Conservation (phyloP, 2,888 invertebrate species). For the Mayetiola destructor region DNA sequence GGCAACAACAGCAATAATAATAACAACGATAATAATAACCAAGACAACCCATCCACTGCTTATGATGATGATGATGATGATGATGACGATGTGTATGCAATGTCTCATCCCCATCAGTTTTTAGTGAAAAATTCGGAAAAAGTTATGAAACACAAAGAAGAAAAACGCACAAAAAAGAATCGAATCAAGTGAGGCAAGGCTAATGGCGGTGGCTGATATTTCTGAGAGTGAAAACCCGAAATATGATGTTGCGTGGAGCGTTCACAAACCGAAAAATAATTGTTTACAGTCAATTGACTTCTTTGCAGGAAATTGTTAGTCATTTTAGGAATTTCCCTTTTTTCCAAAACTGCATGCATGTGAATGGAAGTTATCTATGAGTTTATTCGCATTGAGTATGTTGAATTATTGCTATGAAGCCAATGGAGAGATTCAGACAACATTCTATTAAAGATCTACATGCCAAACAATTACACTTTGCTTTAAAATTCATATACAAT, state of each 20-base stretch:
- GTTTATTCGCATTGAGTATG: no score
- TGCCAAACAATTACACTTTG: no score
- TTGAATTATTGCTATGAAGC: no score
- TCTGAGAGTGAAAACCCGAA: not conserved
- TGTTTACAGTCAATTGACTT: slow-evolving; percentile 15
- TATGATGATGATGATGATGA: not conserved
- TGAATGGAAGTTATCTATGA: no score
- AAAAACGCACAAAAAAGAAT: not conserved
- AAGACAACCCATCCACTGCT: not conserved
- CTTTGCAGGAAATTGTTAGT: slow-evolving; percentile 14
- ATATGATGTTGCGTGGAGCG: no score
- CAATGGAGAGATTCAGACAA: no score
- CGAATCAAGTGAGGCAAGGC: not conserved
- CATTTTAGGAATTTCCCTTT: slow-evolving; percentile 9
- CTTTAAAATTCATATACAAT: no score
- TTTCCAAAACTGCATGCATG: not conserved
- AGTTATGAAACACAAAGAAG: not conserved
- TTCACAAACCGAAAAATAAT: slow-evolving; percentile 10
- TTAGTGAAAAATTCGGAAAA: not conserved
- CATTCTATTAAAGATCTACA: no score
- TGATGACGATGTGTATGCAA: not conserved
- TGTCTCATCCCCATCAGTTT: not conserved
- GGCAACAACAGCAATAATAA: not conserved
- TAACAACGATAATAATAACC: not conserved
- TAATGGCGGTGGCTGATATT: no score